phyloP scores from a whole-genome alignment of 1,140 invertebrate genomes.

The Bombus confusus region DNA sequence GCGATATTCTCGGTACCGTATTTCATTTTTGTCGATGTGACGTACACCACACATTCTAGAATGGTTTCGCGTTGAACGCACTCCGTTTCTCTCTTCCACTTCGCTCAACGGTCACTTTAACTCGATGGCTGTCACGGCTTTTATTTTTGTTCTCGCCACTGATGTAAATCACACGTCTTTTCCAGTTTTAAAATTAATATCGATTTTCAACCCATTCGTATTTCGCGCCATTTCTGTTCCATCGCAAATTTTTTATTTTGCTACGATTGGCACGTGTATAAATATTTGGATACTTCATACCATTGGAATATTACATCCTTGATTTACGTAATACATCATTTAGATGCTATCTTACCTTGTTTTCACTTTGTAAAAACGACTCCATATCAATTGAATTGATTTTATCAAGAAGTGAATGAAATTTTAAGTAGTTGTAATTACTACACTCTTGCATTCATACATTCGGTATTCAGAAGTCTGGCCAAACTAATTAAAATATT shows the following conservation, averaged over 20 bases:
- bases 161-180: not conserved
- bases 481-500: not conserved
- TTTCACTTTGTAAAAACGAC: not conserved
- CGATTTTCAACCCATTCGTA: not conserved
- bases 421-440: not conserved
- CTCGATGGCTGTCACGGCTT: not conserved
- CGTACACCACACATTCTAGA: not conserved
- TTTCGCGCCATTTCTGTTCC: not conserved
- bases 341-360: not conserved
- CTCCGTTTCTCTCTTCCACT: not conserved
- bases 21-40: constrained; percentile 38
- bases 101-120: not conserved
- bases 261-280: not conserved
- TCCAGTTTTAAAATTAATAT: not conserved
- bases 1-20: constrained; percentile 26
- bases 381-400: not conserved
- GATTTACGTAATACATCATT: not conserved
- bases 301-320: not conserved
- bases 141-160: not conserved
- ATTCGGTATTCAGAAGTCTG: not conserved
- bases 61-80: not conserved
- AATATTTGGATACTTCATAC: not conserved
- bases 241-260: not conserved
- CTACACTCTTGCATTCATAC: not conserved
- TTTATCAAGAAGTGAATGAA: not conserved